These are phyloP conservation scores for Parapsyche elsis DNA, from an alignment of 1,140 invertebrate species.

Conservation along the genomic window DNA sequence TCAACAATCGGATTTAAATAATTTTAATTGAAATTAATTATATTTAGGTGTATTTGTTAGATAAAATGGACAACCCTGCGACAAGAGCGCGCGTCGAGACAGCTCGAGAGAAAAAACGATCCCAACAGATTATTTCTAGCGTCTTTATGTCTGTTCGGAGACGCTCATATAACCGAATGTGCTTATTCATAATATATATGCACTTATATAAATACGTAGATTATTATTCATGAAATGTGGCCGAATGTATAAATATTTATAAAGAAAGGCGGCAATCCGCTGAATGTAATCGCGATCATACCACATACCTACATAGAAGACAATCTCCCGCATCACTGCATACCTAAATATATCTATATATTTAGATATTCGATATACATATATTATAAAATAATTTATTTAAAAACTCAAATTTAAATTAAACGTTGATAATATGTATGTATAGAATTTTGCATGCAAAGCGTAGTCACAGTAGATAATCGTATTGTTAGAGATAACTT, in stretches of 20 bases:
- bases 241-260: constrained; percentile 31
- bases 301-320: not conserved
- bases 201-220: not conserved
- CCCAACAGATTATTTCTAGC: constrained; percentile 39
- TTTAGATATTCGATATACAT: too few relatives aligned
- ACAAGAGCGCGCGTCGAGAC: not conserved
- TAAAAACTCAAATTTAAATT: too few relatives aligned
- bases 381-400: too few relatives aligned
- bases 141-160: constrained; percentile 37
- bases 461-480: too few relatives aligned
- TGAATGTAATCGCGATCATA: not conserved
- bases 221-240: constrained; percentile 30
- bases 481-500: too few relatives aligned
- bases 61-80: not conserved
- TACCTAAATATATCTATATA: too few relatives aligned
- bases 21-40: too few relatives aligned
- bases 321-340: not conserved
- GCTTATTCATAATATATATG: constrained; percentile 30
- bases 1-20: too few relatives aligned
- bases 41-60: too few relatives aligned
- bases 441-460: too few relatives aligned
- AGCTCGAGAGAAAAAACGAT: constrained; percentile 1
- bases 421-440: too few relatives aligned
- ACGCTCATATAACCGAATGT: constrained; percentile 10
- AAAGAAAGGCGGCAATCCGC: constrained; percentile 20